Evolutionary conservation across 2,888 invertebrate species (phyloP).

Genomic region (Heliconius ismenius): DNA sequence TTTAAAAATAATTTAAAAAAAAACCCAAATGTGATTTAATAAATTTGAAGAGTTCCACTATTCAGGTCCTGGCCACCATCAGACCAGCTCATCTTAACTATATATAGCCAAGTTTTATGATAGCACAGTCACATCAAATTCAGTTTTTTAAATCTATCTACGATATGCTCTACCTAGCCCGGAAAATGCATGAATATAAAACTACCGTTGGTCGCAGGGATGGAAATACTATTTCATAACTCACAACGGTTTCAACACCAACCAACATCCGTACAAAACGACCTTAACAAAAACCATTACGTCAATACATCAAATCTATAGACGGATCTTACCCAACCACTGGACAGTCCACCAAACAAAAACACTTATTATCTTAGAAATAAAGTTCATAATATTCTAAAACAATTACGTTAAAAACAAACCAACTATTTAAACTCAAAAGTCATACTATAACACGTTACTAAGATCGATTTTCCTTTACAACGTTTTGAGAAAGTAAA

Average conservation of each 20-base stretch:
- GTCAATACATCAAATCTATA: constrained; percentile 31
- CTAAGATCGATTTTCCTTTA: constrained; percentile 31
- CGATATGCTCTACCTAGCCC: not conserved
- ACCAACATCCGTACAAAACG: constrained; percentile 21
- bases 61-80: too few species aligned
- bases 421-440: constrained; percentile 5
- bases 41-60: too few species aligned
- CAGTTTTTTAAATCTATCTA: too few species aligned
- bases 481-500: constrained; percentile 30
- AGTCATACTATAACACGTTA: not conserved
- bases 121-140: too few species aligned
- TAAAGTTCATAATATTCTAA: constrained; percentile 16
- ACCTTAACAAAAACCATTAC: constrained; percentile 34
- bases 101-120: too few species aligned
- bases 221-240: constrained; percentile 7
- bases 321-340: constrained; percentile 31
- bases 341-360: constrained; percentile 3
- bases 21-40: too few species aligned
- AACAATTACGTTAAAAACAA: not conserved
- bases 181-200: not conserved
- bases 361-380: constrained; percentile 7
- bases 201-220: not conserved
- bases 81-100: too few species aligned
- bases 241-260: constrained; percentile 1
- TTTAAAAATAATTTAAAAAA: too few species aligned